Percentiles rank a stretch among this genome's conserved stretches.
Evolutionary conservation across 2,888 invertebrate genomes (phyloP).

Genomic region (Drosophila prostipennis): DNA sequence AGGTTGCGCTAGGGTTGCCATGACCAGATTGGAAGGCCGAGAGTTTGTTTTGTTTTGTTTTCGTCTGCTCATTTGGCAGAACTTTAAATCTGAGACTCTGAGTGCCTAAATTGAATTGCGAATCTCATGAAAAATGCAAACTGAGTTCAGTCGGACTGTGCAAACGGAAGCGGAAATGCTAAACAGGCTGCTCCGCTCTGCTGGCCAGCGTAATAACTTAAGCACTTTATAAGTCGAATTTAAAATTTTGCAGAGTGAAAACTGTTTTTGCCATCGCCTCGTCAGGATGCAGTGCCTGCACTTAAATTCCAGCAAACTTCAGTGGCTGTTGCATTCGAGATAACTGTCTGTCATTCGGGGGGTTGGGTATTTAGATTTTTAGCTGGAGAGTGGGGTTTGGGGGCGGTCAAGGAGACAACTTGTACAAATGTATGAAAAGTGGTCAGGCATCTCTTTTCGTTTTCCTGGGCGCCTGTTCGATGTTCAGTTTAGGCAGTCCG

Average conservation of each 20-base stretch:
- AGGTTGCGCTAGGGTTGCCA: no score
- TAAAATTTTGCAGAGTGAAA: constrained; percentile 45
- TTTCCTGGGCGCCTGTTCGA: constrained; percentile 18
- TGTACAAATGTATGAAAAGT: not conserved
- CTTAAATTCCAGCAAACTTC: constrained; percentile 32
- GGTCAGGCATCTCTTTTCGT: not conserved
- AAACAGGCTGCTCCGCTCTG: constrained; percentile 44
- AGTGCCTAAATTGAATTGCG: constrained; percentile 40
- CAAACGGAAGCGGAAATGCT: constrained; percentile 60
- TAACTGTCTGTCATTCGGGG: constrained; percentile 34
- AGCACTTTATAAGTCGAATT: constrained; percentile 68
- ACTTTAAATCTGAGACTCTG: constrained; percentile 26
- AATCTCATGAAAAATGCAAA: constrained; percentile 56
- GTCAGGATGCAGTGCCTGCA: constrained; percentile 30
- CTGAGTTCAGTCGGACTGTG: constrained; percentile 25
- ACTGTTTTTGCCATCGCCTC: constrained; percentile 10
- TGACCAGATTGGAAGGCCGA: constrained; percentile 13
- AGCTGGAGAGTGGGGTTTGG: not conserved
- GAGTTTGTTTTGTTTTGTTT: constrained; percentile 45
- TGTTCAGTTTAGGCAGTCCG: not conserved
- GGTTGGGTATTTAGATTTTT: not conserved
- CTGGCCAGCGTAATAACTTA: constrained; percentile 62
- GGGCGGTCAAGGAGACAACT: no score
- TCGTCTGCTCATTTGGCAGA: constrained; percentile 22
- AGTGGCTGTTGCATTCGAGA: constrained; percentile 42